Conservation (phyloP, 2,113 vertebrate species). For the Anseranas semipalmata region DNA sequence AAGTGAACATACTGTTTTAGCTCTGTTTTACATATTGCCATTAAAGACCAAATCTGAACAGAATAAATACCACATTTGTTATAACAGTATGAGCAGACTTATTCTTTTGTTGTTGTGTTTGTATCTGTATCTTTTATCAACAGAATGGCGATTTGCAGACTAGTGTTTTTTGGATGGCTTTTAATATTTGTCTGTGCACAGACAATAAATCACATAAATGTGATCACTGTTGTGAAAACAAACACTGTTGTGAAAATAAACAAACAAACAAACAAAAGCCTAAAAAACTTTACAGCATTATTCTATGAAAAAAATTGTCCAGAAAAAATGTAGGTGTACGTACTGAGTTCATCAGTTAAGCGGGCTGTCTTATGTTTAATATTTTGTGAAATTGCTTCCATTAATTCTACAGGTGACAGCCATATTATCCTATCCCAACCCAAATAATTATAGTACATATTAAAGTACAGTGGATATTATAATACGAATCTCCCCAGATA, state of each 20-base stretch:
- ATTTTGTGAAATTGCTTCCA: slow-evolving; percentile 93
- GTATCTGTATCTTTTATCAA: background rate
- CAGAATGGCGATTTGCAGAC: background rate
- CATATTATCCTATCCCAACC: slow-evolving; percentile 88
- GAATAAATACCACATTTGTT: background rate
- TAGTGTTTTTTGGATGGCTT: background rate
- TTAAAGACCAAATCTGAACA: background rate
- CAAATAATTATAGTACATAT: slow-evolving; percentile 86
- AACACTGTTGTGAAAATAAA: background rate
- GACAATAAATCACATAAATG: no score
- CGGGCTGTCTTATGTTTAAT: slow-evolving; percentile 81
- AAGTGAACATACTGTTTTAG: background rate
- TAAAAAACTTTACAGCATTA: background rate
- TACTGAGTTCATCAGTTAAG: slow-evolving; percentile 45
- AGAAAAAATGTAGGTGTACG: background rate
- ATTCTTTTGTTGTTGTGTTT: background rate
- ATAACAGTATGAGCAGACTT: background rate
- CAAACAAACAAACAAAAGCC: background rate
- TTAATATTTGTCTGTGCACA: background rate
- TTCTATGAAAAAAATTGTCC: background rate
- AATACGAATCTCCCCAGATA: slow-evolving; percentile 79
- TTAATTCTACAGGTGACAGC: slow-evolving; percentile 89
- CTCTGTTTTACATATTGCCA: background rate
- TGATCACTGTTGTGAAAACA: background rate
- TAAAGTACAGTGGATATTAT: slow-evolving; percentile 81